Evolutionary conservation across 2,888 invertebrate species (phyloP).

Genomic region (Azorinus chamasolen): DNA sequence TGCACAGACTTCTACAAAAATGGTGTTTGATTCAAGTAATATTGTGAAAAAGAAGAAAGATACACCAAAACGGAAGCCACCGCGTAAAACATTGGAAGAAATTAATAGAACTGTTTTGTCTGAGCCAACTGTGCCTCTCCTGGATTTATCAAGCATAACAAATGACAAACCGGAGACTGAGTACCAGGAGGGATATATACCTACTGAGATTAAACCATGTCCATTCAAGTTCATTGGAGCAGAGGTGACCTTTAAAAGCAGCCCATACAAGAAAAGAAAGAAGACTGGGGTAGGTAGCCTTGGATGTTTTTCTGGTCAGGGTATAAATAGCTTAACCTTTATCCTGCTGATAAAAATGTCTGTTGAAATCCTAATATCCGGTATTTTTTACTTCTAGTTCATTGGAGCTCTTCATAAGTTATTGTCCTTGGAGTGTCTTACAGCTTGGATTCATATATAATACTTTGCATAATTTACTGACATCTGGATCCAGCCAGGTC

Average conservation of each 20-base stretch:
- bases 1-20: conserved; percentile 41
- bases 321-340: too few species aligned
- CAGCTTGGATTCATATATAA: too few species aligned
- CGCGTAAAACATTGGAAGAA: conserved; percentile 55
- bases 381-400: too few species aligned
- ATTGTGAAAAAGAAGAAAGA: conserved; percentile 64
- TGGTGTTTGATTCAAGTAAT: conserved; percentile 71
- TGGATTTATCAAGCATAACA: conserved; percentile 75
- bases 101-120: conserved; percentile 44
- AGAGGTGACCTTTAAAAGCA: conserved; percentile 73
- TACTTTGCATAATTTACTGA: too few species aligned
- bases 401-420: too few species aligned
- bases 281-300: conserved; percentile 66
- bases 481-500: too few species aligned
- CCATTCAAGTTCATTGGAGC: conserved; percentile 79
- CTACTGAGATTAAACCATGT: conserved; percentile 76
- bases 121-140: conserved; percentile 43
- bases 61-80: conserved; percentile 59
- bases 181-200: conserved; percentile 74
- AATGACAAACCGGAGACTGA: conserved; percentile 60
- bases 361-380: too few species aligned
- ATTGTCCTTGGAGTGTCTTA: too few species aligned
- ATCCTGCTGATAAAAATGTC: too few species aligned
- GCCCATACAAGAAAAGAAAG: conserved; percentile 73
- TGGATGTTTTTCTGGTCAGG: not conserved